Conservation (phyloP, 2,113 vertebrate genomes). For the Leptodactylus fuscus region DNA sequence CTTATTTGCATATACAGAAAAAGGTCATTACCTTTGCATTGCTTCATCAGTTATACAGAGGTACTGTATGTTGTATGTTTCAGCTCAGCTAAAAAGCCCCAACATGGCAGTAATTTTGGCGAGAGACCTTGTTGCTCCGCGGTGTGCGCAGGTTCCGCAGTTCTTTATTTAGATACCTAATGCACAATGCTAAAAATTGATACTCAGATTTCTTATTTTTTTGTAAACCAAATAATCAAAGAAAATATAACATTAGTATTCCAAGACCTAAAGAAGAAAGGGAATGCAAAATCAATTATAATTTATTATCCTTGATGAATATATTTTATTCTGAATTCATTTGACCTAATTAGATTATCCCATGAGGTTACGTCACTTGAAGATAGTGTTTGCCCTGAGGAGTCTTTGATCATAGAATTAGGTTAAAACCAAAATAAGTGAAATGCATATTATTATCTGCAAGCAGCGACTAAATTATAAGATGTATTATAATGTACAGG, state of each 20-base stretch:
- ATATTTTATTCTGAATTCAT: conserved; percentile 54
- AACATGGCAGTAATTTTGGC: no score
- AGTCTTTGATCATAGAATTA: conserved; percentile 47
- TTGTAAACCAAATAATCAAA: conserved; percentile 41
- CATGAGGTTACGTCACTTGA: conserved; percentile 49
- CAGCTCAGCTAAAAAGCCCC: no score
- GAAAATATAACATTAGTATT: conserved; percentile 33
- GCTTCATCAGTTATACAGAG: no score
- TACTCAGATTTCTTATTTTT: background rate
- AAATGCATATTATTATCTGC: conserved; percentile 42
- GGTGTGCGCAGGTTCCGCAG: no score
- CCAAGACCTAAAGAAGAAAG: conserved; percentile 49
- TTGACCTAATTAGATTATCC: conserved; percentile 59
- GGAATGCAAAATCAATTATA: conserved; percentile 51
- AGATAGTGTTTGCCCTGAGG: conserved; percentile 35
- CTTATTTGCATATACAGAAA: no score
- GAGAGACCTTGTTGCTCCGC: no score
- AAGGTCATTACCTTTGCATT: no score
- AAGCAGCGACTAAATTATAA: conserved; percentile 2
- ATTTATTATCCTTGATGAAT: conserved; percentile 57
- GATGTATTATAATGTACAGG: background rate
- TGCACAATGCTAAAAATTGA: background rate
- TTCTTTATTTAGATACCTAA: background rate
- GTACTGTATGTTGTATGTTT: no score
- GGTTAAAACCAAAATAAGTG: conserved; percentile 49